Conservation (phyloP, 2,113 vertebrate genomes). For the Muscicapa adusta region DNA sequence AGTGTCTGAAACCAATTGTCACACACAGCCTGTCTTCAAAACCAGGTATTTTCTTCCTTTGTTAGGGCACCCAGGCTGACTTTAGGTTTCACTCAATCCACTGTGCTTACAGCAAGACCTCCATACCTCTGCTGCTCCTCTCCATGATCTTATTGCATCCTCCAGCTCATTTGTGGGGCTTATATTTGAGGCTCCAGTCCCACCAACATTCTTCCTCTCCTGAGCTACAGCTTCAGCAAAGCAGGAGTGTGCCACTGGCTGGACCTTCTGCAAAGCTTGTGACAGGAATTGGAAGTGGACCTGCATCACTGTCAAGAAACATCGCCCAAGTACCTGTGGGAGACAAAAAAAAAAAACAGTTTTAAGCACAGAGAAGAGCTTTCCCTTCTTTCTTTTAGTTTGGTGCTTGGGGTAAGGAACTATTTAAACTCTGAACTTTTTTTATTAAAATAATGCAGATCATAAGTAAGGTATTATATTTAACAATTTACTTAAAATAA, state of each 20-base stretch:
- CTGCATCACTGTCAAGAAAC: slow-evolving; percentile 97
- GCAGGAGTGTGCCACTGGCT: slow-evolving; percentile 94
- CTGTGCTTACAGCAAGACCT: background rate
- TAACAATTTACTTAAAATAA: background rate
- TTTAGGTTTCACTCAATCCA: background rate
- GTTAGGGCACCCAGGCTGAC: background rate
- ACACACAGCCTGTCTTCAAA: background rate
- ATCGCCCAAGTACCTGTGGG: slow-evolving; percentile 90
- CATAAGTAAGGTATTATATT: background rate
- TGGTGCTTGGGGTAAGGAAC: background rate
- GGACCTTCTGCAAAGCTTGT: slow-evolving; percentile 94
- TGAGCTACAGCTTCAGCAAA: slow-evolving; percentile 90
- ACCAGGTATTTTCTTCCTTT: background rate
- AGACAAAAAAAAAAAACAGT: background rate
- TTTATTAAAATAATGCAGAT: background rate
- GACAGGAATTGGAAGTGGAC: slow-evolving; percentile 99
- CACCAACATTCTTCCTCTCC: slow-evolving; percentile 78
- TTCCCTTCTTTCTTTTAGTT: background rate
- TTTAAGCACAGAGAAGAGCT: background rate
- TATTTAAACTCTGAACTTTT: background rate
- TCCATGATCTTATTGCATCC: slow-evolving; percentile 91
- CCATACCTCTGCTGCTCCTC: slow-evolving; percentile 90
- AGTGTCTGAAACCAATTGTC: background rate
- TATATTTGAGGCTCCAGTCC: slow-evolving; percentile 61
- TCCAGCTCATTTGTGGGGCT: slow-evolving; percentile 85